phyloP scores from a whole-genome alignment of 2,888 invertebrate genomes.

The Caenorhabditis wallacei region DNA sequence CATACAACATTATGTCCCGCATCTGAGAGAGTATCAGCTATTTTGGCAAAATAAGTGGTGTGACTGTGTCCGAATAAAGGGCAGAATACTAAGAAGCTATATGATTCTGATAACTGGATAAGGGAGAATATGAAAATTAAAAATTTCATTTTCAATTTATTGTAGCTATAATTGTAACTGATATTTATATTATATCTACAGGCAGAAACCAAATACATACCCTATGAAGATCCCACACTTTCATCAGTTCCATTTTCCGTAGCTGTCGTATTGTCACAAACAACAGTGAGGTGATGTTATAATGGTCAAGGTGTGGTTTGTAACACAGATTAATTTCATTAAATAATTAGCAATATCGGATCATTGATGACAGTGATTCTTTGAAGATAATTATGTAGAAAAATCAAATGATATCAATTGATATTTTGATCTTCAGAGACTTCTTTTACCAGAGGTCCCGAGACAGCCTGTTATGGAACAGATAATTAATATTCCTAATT shows the following conservation, averaged over 20 bases:
- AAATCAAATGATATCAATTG: no score
- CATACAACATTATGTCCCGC: slow-evolving; percentile 65
- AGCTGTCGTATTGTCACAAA: background rate
- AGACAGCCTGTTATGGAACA: no score
- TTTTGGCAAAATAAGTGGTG: slow-evolving; percentile 56
- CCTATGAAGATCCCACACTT: no score
- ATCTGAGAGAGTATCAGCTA: slow-evolving; percentile 61
- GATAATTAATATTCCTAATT: no score
- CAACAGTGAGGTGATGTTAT: background rate
- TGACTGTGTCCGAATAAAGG: slow-evolving; percentile 63
- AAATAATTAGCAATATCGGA: no score
- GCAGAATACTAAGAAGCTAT: slow-evolving; percentile 46
- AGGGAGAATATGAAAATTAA: background rate
- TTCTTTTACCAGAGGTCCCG: no score
- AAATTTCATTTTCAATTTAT: background rate
- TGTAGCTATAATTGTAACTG: no score
- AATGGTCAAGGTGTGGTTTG: background rate
- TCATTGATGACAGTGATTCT: no score
- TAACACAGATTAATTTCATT: no score
- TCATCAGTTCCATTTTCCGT: background rate
- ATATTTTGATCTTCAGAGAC: background rate
- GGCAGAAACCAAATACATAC: no score
- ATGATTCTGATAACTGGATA: background rate
- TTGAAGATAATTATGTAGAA: no score
- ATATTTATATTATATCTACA: background rate